A percentile compares a stretch with the other conserved stretches of the same genome.
Conservation (phyloP, 2,888 invertebrate genomes). For the Cataglyphis rosenhaueri region DNA sequence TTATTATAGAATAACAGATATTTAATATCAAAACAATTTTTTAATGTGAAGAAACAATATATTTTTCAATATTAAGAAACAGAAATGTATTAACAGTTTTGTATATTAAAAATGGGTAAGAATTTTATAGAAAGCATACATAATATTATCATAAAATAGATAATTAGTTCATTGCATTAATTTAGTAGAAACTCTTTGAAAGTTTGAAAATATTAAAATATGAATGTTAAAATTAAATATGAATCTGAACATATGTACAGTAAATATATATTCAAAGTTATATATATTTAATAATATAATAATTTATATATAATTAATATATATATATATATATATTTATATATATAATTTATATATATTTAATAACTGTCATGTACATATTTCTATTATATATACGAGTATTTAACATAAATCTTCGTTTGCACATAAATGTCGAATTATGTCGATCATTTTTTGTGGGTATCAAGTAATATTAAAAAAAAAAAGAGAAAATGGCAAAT, state of each 20-base stretch:
- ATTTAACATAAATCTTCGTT: not conserved
- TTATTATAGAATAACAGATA: not conserved
- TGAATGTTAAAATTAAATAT: not conserved
- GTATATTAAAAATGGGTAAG: not conserved
- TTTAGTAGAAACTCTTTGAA: not conserved
- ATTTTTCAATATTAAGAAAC: not conserved
- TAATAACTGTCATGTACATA: not conserved
- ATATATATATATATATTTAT: too few relatives aligned
- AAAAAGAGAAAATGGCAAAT: slow-evolving; percentile 13
- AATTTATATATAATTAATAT: too few relatives aligned
- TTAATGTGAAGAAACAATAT: not conserved
- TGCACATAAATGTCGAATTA: slow-evolving; percentile 15
- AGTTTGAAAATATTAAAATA: not conserved
- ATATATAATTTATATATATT: not conserved
- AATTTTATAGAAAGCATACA: not conserved
- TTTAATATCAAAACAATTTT: not conserved
- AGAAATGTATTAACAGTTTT: not conserved
- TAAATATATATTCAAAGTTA: not conserved
- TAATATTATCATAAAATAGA: not conserved
- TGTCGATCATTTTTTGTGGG: slow-evolving; percentile 25
- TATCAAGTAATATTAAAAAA: slow-evolving; percentile 18
- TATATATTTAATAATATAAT: not conserved
- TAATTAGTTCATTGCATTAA: too few relatives aligned
- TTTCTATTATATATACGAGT: not conserved
- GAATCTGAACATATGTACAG: not conserved